Conservation (phyloP, 2,797 vertebrate species). For the Acanthis flammea region DNA sequence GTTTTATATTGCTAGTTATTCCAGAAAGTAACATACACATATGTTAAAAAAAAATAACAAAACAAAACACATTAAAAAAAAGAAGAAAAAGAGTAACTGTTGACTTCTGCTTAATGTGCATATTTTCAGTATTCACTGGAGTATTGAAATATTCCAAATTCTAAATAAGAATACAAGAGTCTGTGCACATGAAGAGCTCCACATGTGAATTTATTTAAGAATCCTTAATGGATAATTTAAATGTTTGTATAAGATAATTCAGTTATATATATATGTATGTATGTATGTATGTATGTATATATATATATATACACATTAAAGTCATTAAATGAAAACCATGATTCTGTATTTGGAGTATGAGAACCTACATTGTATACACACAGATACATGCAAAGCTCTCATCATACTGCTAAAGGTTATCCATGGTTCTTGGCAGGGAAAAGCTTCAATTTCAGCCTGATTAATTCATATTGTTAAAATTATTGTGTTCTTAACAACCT, state of each 20-base stretch:
- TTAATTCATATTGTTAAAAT: background rate
- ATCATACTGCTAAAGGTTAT: background rate
- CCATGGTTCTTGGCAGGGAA: background rate
- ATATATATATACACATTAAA: background rate
- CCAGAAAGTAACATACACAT: background rate
- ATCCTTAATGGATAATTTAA: background rate
- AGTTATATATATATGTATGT: background rate
- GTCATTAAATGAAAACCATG: background rate
- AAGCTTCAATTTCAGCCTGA: background rate
- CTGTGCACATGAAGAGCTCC: background rate
- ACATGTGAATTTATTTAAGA: background rate
- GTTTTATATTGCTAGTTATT: background rate
- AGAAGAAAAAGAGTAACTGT: background rate
- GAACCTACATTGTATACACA: background rate
- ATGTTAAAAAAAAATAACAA: background rate
- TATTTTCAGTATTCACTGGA: background rate
- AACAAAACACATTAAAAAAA: background rate
- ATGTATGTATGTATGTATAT: no score
- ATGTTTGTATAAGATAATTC: background rate
- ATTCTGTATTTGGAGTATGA: background rate
- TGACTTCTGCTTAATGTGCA: background rate
- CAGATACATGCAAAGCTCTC: background rate
- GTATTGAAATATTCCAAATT: background rate
- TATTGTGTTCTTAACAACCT: background rate
- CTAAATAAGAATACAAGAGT: background rate